A percentile compares a stretch with the other conserved stretches of the same genome.
These are phyloP conservation scores for Microtus ochrogaster DNA, from an alignment of 2,113 vertebrate genomes.

Conservation along the genomic window DNA sequence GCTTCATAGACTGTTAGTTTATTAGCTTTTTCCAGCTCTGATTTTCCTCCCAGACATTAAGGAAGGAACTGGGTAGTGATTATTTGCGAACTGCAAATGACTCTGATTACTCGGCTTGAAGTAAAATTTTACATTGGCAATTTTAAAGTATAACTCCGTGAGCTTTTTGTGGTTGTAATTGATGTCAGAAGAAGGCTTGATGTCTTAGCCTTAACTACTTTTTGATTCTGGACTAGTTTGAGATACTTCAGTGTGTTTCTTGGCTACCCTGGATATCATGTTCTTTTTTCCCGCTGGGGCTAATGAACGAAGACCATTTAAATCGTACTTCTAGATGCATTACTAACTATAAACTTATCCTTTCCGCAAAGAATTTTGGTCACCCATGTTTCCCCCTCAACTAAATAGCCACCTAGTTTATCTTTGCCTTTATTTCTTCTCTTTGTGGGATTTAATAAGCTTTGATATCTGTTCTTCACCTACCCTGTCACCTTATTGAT, in stretches of 20 bases:
- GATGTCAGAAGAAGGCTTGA: conserved; percentile 3
- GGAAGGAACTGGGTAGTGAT: not conserved
- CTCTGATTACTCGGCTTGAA: conserved; percentile 6
- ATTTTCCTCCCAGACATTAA: not conserved
- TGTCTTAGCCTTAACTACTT: not conserved
- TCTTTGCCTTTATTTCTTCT: not conserved
- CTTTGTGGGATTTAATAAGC: not conserved
- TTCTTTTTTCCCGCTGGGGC: not conserved
- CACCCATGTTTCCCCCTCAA: not conserved
- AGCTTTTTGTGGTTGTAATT: not conserved
- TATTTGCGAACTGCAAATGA: not conserved
- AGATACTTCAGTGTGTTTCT: not conserved
- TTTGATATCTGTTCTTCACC: not conserved
- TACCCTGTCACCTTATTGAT: not conserved
- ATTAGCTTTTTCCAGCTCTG: not conserved
- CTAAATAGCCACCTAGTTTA: conserved; percentile 13
- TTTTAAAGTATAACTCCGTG: not conserved
- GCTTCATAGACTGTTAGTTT: conserved; percentile 21
- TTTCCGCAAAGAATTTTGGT: not conserved
- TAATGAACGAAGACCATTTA: not conserved
- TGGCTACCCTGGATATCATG: not conserved
- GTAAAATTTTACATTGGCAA: not conserved
- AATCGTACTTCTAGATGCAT: not conserved
- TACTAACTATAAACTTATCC: not conserved
- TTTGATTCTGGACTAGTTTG: not conserved